Evolutionary conservation across 2,888 invertebrate genomes (phyloP).

Genomic region (Drosophila mulleri): DNA sequence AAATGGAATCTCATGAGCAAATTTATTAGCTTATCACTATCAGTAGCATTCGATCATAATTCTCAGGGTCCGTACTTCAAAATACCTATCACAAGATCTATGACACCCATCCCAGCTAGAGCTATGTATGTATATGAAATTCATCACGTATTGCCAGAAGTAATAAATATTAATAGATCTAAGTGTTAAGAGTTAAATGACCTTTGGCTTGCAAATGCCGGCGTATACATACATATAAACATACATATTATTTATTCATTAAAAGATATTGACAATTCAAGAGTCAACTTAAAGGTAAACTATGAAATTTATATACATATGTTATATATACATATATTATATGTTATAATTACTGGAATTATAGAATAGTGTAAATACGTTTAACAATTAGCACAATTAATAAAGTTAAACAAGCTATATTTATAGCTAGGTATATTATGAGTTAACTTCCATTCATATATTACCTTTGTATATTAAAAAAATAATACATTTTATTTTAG

Average conservation of each 20-base stretch:
- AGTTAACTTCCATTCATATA: no score
- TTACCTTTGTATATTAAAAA: neutral
- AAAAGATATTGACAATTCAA: no score
- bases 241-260: no score
- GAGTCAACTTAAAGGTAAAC: no score
- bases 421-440: neutral
- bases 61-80: neutral
- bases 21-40: neutral
- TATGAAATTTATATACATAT: neutral
- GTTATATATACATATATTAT: no score
- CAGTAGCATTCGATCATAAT: neutral
- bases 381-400: neutral
- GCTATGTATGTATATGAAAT: neutral
- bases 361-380: neutral
- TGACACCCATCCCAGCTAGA: neutral
- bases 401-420: neutral
- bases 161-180: slow-evolving; percentile 7
- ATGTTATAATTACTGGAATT: neutral
- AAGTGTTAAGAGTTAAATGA: neutral
- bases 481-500: neutral
- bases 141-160: slow-evolving; percentile 1
- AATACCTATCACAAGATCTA: neutral
- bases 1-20: neutral
- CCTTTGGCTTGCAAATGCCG: neutral
- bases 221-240: neutral